Conservation (phyloP, 1,140 invertebrate species). For the Zaprionus africanus region DNA sequence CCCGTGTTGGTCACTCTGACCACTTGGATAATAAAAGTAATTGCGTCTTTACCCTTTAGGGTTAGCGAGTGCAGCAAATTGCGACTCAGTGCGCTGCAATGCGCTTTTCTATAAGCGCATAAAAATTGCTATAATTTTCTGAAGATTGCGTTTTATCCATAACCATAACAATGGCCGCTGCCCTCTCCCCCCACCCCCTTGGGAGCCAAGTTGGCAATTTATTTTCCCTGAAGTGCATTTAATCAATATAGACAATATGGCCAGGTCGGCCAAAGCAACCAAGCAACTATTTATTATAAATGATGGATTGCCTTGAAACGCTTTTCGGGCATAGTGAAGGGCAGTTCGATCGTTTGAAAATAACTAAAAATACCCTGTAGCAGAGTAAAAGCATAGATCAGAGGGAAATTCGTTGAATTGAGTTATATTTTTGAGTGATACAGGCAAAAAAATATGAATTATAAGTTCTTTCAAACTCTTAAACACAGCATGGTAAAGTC, state of each 20-base stretch:
- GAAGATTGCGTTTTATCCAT: constrained; percentile 81
- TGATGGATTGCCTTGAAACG: constrained; percentile 67
- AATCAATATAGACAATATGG: constrained; percentile 70
- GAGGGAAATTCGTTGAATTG: neutral
- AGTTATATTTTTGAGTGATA: too few species aligned
- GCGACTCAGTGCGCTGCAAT: constrained; percentile 52
- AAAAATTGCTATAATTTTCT: constrained; percentile 84
- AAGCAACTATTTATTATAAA: constrained; percentile 65
- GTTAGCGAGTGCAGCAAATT: constrained; percentile 79
- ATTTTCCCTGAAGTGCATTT: constrained; percentile 53
- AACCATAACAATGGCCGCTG: constrained; percentile 57
- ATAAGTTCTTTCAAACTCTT: too few species aligned
- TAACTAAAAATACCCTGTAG: neutral
- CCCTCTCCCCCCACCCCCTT: constrained; percentile 14
- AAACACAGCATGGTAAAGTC: too few species aligned
- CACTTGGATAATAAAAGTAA: constrained; percentile 80
- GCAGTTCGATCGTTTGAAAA: neutral
- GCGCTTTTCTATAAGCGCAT: constrained; percentile 79
- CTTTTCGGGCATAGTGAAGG: constrained; percentile 31
- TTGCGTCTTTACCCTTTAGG: constrained; percentile 83
- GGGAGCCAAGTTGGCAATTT: constrained; percentile 34
- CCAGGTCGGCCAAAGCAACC: neutral
- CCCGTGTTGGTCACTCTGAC: constrained; percentile 13
- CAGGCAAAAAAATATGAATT: too few species aligned
- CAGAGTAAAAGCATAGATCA: neutral